Conservation (phyloP, 2,113 vertebrate genomes). For the Sturnira hondurensis region DNA sequence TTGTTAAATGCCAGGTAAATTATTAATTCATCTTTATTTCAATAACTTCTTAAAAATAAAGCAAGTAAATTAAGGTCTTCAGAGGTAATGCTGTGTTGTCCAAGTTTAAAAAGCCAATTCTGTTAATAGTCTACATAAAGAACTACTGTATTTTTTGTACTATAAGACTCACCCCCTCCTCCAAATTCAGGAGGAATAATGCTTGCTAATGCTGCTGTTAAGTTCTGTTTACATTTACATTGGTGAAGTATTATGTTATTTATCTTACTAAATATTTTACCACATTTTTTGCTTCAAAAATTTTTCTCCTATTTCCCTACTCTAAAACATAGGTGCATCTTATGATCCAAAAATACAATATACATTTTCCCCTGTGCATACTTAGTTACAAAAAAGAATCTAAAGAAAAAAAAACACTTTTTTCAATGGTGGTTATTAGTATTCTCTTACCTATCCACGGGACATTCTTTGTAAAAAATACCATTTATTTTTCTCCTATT, state of each 20-base stretch:
- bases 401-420: accelerated
- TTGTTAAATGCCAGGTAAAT: background rate
- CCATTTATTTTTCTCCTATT: background rate
- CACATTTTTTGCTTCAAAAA: too few relatives aligned
- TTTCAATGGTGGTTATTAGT: background rate
- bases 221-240: too few relatives aligned
- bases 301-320: too few relatives aligned
- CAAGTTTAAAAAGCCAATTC: background rate
- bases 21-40: background rate
- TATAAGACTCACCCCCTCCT: too few relatives aligned
- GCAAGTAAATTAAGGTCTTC: background rate
- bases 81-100: background rate
- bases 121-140: background rate
- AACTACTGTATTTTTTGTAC: background rate
- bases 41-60: background rate
- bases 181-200: too few relatives aligned
- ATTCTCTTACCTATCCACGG: background rate
- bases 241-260: too few relatives aligned
- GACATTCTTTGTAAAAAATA: background rate
- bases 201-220: too few relatives aligned
- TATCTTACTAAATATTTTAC: too few relatives aligned
- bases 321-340: too few relatives aligned
- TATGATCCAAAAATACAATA: too few relatives aligned
- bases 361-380: background rate
- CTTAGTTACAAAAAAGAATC: background rate